phyloP scores from a whole-genome alignment of 2,888 invertebrate species.

The Trilocha varians region DNA sequence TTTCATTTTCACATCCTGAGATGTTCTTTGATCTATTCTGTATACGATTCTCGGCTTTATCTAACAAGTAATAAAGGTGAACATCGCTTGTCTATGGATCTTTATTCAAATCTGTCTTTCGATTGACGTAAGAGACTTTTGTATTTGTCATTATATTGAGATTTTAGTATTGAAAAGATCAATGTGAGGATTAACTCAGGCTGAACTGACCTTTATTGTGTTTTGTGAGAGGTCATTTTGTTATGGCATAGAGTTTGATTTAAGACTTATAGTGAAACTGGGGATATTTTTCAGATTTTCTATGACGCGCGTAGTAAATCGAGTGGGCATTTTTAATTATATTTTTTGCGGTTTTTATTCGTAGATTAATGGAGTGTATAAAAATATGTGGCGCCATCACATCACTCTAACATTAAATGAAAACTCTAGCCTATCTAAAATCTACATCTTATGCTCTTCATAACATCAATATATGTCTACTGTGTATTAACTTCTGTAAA shows the following conservation, averaged over 20 bases:
- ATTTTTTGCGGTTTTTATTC: no score
- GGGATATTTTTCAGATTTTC: background rate
- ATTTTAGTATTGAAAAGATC: conserved; percentile 15
- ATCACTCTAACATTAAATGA: no score
- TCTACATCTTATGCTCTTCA: no score
- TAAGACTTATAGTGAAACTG: no score
- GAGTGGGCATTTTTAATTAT: no score
- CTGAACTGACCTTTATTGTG: background rate
- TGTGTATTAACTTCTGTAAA: no score
- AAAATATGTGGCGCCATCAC: no score
- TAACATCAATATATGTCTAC: no score
- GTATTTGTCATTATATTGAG: conserved; percentile 19
- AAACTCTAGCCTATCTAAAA: no score
- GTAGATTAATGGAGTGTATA: no score
- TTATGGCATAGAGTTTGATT: no score
- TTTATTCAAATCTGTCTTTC: background rate
- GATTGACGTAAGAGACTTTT: background rate
- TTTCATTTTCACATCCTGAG: conserved; percentile 70
- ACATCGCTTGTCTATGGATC: background rate
- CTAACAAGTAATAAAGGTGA: background rate
- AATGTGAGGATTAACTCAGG: background rate
- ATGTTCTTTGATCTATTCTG: conserved; percentile 59
- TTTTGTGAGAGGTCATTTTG: background rate
- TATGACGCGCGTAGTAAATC: no score
- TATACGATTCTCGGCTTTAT: conserved; percentile 10